Evolutionary conservation across 2,888 invertebrate species (phyloP).

Genomic region (Drosophila tripunctata): DNA sequence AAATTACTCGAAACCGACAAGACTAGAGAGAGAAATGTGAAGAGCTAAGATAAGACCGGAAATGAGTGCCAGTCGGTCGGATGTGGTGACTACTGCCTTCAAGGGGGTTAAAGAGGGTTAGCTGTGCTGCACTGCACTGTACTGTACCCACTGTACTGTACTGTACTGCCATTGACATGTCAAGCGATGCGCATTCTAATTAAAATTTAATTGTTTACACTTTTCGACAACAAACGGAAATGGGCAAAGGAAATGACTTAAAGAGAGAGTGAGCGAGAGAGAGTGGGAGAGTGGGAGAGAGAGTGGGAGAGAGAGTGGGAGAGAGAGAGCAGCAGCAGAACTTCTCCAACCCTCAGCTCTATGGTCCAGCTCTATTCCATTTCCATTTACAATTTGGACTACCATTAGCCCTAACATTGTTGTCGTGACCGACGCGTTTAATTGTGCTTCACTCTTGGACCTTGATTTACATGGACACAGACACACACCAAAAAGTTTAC

Average conservation of each 20-base stretch:
- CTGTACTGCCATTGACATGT: conserved; percentile 35
- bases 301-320: neutral
- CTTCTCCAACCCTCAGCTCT: too few species aligned
- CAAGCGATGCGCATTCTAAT: conserved; percentile 73
- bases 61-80: conserved; percentile 35
- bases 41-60: conserved; percentile 38
- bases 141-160: too few species aligned
- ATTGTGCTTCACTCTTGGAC: conserved; percentile 58
- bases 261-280: neutral
- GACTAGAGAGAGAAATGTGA: too few species aligned
- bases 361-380: neutral
- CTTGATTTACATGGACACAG: conserved; percentile 67
- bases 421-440: conserved; percentile 70
- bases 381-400: conserved; percentile 21
- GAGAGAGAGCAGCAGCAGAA: too few species aligned
- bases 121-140: too few species aligned
- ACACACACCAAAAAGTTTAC: conserved; percentile 43
- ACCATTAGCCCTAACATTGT: conserved; percentile 68
- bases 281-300: neutral
- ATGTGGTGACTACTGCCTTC: conserved; percentile 22
- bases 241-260: conserved; percentile 38
- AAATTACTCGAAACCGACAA: conserved; percentile 58
- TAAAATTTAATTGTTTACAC: conserved; percentile 79
- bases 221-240: conserved; percentile 67
- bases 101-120: conserved; percentile 24